These are phyloP conservation scores for Chydorus sphaericus DNA, from an alignment of 2,888 invertebrate genomes.

Conservation along the genomic window DNA sequence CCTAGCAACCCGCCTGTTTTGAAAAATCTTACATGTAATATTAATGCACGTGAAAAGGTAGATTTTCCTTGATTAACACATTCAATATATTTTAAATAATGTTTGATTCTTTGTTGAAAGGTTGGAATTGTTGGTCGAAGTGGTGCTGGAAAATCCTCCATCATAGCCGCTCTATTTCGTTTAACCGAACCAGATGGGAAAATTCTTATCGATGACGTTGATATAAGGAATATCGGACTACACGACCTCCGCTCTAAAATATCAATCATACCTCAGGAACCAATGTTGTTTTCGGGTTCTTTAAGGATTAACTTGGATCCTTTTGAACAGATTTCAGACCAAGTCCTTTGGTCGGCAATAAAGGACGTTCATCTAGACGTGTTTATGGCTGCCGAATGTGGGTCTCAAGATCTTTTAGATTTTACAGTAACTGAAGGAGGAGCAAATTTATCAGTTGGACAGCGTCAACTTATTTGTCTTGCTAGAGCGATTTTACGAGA, in stretches of 20 bases:
- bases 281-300: conserved; percentile 28
- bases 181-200: conserved; percentile 48
- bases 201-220: conserved; percentile 48
- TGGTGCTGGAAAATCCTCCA: conserved; percentile 52
- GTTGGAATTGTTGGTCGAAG: conserved; percentile 52
- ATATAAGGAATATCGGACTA: conserved; percentile 43
- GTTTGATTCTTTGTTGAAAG: conserved; percentile 28
- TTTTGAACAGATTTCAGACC: conserved; percentile 26
- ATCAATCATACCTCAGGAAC: conserved; percentile 35
- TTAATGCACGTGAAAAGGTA: background rate
- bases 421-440: conserved; percentile 53
- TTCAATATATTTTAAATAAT: background rate
- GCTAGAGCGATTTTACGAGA: conserved; percentile 73
- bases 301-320: conserved; percentile 29
- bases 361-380: too few species aligned
- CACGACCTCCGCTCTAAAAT: conserved; percentile 29
- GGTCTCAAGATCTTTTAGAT: too few species aligned
- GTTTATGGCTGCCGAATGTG: too few species aligned
- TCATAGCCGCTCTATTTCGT: conserved; percentile 51
- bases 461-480: conserved; percentile 74
- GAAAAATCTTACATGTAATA: background rate
- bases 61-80: background rate
- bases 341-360: conserved; percentile 9
- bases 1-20: background rate
- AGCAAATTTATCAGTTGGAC: conserved; percentile 74